Evolutionary conservation across 2,888 invertebrate genomes (phyloP).

Genomic region (Lycocerus yunnanus): DNA sequence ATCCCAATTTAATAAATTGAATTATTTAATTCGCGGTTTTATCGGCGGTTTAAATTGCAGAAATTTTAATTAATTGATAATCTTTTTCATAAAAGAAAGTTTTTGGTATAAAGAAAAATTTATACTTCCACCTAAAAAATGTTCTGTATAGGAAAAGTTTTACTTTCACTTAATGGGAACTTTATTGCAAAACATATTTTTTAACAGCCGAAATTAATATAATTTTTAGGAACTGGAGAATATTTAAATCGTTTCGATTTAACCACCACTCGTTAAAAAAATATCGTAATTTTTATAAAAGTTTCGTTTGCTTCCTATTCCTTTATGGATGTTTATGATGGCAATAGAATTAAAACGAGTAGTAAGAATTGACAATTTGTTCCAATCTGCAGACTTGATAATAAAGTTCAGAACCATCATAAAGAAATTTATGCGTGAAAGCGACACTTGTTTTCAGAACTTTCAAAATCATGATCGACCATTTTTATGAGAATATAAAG

Average conservation of each 20-base stretch:
- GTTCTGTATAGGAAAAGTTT: no score
- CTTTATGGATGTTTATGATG: conserved; percentile 16
- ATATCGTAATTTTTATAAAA: background rate
- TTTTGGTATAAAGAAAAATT: no score
- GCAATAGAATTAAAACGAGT: conserved; percentile 30
- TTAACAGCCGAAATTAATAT: no score
- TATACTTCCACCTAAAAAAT: no score
- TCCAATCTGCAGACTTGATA: conserved; percentile 32
- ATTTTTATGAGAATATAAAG: conserved; percentile 45
- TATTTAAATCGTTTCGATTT: background rate
- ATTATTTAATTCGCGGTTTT: no score
- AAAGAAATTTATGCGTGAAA: conserved; percentile 43
- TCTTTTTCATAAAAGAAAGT: no score
- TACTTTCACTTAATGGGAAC: no score
- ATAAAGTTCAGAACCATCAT: conserved; percentile 32
- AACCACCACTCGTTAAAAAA: background rate
- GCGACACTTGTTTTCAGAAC: conserved; percentile 45
- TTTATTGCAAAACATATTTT: no score
- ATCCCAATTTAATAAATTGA: no score
- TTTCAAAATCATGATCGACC: conserved; percentile 35
- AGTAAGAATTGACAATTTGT: conserved; percentile 33
- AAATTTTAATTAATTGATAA: no score
- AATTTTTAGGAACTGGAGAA: background rate
- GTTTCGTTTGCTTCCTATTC: background rate
- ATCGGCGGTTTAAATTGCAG: no score